A percentile compares a stretch with the other conserved stretches of the same genome.
These are phyloP conservation scores for Lottia scabra DNA, from an alignment of 2,888 invertebrate genomes.

Conservation along the genomic window DNA sequence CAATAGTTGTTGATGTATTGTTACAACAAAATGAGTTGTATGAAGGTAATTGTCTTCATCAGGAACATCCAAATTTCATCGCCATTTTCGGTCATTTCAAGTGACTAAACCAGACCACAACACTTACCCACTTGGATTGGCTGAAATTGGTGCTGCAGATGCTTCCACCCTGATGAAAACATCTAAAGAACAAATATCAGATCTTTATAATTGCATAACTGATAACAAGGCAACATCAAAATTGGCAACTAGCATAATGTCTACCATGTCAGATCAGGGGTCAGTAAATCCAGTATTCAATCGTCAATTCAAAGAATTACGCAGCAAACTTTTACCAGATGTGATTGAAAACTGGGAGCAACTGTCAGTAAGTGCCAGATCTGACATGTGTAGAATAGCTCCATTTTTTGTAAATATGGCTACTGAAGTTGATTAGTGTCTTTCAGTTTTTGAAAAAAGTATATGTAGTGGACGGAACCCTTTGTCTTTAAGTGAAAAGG, in stretches of 20 bases:
- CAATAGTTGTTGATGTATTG: not conserved
- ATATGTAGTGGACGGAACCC: not conserved
- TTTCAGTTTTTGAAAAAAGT: not conserved
- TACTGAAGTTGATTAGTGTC: not conserved
- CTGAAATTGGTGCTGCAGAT: not conserved
- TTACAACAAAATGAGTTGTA: not conserved
- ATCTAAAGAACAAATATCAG: not conserved
- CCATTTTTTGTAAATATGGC: not conserved
- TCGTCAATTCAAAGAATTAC: not conserved
- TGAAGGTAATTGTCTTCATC: not conserved
- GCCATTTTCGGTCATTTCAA: too few species aligned
- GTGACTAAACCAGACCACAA: not conserved
- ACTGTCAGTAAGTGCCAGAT: not conserved
- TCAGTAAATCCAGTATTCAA: not conserved
- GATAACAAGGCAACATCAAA: not conserved
- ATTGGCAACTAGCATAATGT: not conserved
- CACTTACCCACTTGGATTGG: not conserved
- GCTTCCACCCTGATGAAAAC: not conserved
- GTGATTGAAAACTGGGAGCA: not conserved
- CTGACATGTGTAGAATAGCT: not conserved
- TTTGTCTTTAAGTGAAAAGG: not conserved
- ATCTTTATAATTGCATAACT: not conserved
- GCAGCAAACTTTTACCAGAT: not conserved
- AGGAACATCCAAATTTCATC: not conserved
- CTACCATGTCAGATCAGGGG: not conserved